Evolutionary conservation across 2,113 vertebrate species (phyloP).

Genomic region (Rhadina sibilatrix): DNA sequence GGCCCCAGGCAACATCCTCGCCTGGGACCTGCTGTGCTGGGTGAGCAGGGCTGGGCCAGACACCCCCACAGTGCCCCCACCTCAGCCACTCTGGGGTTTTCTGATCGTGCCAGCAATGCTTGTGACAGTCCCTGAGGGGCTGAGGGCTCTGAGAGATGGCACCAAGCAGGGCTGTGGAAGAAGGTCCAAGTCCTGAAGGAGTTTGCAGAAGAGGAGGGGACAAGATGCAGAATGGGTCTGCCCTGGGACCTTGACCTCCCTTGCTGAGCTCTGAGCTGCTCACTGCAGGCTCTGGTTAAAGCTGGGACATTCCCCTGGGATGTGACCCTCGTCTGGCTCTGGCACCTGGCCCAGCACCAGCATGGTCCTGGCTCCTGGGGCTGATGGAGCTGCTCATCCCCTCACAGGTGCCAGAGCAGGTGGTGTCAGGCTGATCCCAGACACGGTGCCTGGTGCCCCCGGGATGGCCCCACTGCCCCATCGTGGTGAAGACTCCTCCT

Average conservation of each 20-base stretch:
- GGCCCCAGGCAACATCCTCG: background rate
- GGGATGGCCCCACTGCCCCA: background rate
- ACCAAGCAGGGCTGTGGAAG: background rate
- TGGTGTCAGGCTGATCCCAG: fast-evolving
- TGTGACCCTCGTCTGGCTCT: background rate
- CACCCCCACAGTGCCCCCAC: background rate
- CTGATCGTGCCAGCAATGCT: background rate
- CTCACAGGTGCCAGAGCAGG: background rate
- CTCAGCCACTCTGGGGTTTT: background rate
- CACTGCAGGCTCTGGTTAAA: background rate
- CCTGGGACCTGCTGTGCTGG: fast-evolving
- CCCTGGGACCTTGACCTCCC: background rate
- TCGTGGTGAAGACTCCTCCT: fast-evolving
- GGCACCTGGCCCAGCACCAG: fast-evolving
- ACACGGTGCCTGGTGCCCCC: fast-evolving
- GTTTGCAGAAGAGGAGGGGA: background rate
- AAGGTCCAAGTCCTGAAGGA: background rate
- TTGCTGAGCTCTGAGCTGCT: background rate
- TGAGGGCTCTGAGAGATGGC: background rate
- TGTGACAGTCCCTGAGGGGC: background rate
- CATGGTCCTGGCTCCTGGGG: background rate
- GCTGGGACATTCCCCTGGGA: background rate
- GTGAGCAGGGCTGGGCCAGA: background rate
- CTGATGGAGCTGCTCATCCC: background rate
- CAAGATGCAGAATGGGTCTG: background rate